Evolutionary conservation across 2,797 vertebrate genomes (phyloP).

Genomic region (Octomys mimax): DNA sequence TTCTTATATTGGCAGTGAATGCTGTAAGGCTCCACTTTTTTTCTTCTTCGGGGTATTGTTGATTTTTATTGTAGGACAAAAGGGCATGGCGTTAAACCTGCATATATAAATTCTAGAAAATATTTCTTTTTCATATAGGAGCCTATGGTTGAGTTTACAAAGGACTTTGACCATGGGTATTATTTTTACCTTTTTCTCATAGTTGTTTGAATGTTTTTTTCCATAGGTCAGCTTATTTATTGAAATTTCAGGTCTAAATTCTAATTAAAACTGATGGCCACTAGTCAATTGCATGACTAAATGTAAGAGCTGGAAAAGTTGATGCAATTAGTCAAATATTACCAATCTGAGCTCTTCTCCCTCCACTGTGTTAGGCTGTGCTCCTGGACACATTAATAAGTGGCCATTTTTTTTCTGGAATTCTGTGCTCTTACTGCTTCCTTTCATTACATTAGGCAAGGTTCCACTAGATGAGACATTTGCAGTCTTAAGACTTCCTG

Average conservation of each 20-base stretch:
- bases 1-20: conserved; percentile 15
- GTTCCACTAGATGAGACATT: conserved; percentile 88
- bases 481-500: conserved; percentile 90
- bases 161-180: neutral
- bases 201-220: neutral
- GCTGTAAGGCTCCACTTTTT: neutral
- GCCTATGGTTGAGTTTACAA: conserved; percentile 47
- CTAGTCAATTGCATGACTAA: conserved; percentile 77
- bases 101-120: conserved; percentile 65
- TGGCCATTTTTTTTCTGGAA: conserved; percentile 85
- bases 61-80: conserved; percentile 62
- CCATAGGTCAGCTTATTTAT: conserved; percentile 52
- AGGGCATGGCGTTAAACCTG: conserved; percentile 57
- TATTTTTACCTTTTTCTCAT: conserved; percentile 65
- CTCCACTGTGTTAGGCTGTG: conserved; percentile 77
- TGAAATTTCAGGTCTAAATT: conserved; percentile 71
- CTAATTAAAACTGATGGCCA: conserved; percentile 76
- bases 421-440: conserved; percentile 86
- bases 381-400: conserved; percentile 82
- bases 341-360: conserved; percentile 71
- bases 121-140: conserved; percentile 56
- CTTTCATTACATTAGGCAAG: conserved; percentile 87
- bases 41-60: neutral
- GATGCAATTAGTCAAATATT: conserved; percentile 76
- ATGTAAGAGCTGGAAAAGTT: conserved; percentile 72